phyloP scores from a whole-genome alignment of 2,888 invertebrate species.

The Cosmia trapezina region DNA sequence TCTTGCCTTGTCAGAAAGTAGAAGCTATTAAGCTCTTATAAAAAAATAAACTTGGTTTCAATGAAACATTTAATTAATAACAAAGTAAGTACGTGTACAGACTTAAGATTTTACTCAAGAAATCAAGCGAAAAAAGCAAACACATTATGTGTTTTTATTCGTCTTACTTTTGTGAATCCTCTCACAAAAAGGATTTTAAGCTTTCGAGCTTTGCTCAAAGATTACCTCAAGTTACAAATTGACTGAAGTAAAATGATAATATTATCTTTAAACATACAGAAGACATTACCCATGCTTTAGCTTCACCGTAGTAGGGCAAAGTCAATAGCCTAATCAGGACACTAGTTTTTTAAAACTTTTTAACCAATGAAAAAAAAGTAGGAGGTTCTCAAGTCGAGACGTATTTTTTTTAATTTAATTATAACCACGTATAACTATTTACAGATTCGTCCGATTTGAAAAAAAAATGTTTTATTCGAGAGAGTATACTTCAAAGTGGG shows the following conservation, averaged over 20 bases:
- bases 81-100: background rate
- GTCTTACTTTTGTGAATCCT: conserved; percentile 11
- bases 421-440: no score
- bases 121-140: conserved; percentile 1
- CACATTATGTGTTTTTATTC: conserved; percentile 24
- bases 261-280: background rate
- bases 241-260: conserved; percentile 4
- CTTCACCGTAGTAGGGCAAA: background rate
- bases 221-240: conserved; percentile 18
- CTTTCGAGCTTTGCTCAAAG: conserved; percentile 9
- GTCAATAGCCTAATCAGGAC: background rate
- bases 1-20: no score
- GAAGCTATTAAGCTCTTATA: no score
- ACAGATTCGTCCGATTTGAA: no score
- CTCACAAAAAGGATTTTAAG: conserved; percentile 25
- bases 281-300: background rate
- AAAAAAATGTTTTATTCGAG: no score
- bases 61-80: conserved; percentile 5
- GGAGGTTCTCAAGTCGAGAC: no score
- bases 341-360: background rate
- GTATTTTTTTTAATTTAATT: no score
- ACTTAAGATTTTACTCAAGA: background rate
- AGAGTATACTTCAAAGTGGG: no score
- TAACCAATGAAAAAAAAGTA: no score
- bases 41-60: conserved; percentile 1